Base-by-base conservation (phyloP, 2,888 invertebrate genomes). In the Tetragonisca angustula region DNA sequence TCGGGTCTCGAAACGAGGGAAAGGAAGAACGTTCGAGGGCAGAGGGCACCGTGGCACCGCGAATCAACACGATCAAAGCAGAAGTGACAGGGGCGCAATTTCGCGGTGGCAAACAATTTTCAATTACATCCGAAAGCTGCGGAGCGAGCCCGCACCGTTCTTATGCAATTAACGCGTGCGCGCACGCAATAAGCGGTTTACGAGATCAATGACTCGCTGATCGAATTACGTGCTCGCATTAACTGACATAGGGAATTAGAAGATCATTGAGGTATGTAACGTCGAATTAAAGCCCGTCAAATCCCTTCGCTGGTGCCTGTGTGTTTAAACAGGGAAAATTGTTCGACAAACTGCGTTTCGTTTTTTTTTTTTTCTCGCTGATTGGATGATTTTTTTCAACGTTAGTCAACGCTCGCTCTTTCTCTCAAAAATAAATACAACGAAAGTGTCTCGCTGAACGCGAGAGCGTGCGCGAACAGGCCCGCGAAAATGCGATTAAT, bases 141-240 rank as follows among this genome's bases (percentile, higher is more conserved):
- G 74, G 74, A 52, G 9, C 43, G 43, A 43, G 43, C 15, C 36
- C 32, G 24, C 61, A 54, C 65, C 67, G 59, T 75, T 59, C 75
- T 82, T 79, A 62, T 54, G 61, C 76, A 70, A 77, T 76, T 73
- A 76, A 73, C 69, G 73, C 59, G 74, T 19, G 59, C 83, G 50
- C 54, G 64, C 71, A 75, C 68, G 81, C 72, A 87, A 64, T 81
- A 79, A 71, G 79, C 74, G 83, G 80, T 78, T 80, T 76, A 81
- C 70, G 78, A 77, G 79, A 83, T 89, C 81, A 78, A 82, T 80
- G 81, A 75, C 65, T 83, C 69, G 76, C 75, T 79, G 89, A 89
- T 88, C 87, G 71, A 88, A 89, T 89, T 88, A 85, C 87, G 67
- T 50, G 72, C 68, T 83, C 87, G 78, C 87, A 78, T 81, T 72